Percentiles rank a stretch among this genome's conserved stretches.
phyloP scores from a whole-genome alignment of 1,140 invertebrate genomes.

The Piezodorus guildinii region DNA sequence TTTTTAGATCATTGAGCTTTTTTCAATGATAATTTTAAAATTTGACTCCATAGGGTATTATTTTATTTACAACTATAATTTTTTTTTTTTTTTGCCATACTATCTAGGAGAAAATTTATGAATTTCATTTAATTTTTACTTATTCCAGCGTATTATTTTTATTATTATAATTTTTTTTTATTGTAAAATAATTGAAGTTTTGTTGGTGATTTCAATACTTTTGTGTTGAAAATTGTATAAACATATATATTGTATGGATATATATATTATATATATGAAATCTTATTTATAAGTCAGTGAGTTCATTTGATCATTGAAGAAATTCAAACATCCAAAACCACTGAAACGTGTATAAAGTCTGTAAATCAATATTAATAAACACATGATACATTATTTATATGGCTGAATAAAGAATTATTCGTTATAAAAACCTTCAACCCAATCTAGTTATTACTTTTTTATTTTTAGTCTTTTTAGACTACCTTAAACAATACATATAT shows the following conservation, averaged over 20 bases:
- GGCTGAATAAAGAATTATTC: background rate
- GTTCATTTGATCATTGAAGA: background rate
- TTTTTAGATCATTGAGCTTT: too few species aligned
- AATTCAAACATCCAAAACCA: background rate
- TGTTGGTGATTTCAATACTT: background rate
- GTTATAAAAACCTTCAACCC: too few species aligned
- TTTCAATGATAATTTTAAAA: too few species aligned
- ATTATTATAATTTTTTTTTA: background rate
- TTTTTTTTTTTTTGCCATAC: too few species aligned
- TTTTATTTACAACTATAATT: too few species aligned
- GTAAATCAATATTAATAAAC: conserved; percentile 11
- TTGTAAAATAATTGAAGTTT: background rate
- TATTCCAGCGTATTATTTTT: too few species aligned
- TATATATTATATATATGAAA: conserved; percentile 7
- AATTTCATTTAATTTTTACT: too few species aligned
- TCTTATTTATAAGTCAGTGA: conserved; percentile 5
- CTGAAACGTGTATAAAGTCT: conserved; percentile 8
- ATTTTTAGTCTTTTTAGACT: too few species aligned
- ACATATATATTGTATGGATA: background rate
- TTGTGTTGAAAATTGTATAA: conserved; percentile 6
- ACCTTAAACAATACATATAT: too few species aligned
- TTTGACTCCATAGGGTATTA: too few species aligned
- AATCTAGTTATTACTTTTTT: too few species aligned
- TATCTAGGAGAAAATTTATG: too few species aligned
- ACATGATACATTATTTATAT: conserved; percentile 13